These are phyloP conservation scores for Clarias gariepinus DNA, from an alignment of 2,113 vertebrate genomes.

Conservation along the genomic window DNA sequence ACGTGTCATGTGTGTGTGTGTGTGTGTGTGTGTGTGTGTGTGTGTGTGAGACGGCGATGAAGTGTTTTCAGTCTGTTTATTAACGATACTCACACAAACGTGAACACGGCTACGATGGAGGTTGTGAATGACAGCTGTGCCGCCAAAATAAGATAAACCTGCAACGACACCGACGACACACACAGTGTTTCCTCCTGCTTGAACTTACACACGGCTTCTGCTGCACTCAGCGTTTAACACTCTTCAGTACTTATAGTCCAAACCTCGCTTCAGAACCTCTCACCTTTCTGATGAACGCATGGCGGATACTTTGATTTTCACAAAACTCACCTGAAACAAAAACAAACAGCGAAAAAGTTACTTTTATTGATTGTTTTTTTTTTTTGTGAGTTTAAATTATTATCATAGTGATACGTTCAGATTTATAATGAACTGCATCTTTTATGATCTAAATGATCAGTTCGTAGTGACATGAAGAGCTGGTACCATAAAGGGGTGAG, in stretches of 20 bases:
- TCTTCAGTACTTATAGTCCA: neutral
- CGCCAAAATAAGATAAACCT: conserved; percentile 91
- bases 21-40: neutral
- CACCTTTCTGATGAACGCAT: conserved; percentile 88
- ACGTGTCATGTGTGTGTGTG: neutral
- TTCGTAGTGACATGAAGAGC: neutral
- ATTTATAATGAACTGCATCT: neutral
- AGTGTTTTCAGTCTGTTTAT: neutral
- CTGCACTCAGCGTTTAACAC: neutral
- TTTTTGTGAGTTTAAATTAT: neutral
- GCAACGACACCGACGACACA: conserved; percentile 48
- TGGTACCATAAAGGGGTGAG: no score
- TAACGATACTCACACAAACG: conserved; percentile 73
- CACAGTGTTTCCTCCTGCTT: neutral
- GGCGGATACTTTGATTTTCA: conserved; percentile 81
- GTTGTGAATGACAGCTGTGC: conserved; percentile 83
- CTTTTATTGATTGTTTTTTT: neutral
- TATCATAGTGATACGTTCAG: neutral
- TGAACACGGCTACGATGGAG: conserved; percentile 84
- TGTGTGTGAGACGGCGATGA: neutral
- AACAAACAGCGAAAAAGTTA: neutral
- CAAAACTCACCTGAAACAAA: conserved; percentile 65
- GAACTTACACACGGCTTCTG: neutral
- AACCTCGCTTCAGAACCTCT: neutral
- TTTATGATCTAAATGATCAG: neutral